Evolutionary conservation across 2,113 vertebrate species (phyloP).

Genomic region (Pygoscelis adeliae): DNA sequence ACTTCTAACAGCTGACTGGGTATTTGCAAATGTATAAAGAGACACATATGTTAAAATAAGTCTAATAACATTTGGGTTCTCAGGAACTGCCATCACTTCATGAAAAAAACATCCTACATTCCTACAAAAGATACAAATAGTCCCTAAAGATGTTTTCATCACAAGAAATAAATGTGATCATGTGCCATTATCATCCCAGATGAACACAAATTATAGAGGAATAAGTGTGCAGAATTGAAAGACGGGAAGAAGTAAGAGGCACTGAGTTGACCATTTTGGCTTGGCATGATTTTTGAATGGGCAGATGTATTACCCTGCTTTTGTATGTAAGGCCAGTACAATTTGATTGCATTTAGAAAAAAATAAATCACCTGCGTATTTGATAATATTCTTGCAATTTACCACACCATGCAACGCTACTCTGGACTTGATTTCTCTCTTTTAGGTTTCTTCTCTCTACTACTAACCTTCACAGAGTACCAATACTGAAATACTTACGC

Average conservation of each 20-base stretch:
- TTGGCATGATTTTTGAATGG: not conserved
- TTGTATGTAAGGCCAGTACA: not conserved
- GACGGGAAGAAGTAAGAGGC: not conserved
- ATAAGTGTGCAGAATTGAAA: not conserved
- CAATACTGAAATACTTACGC: not conserved
- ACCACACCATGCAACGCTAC: fast-evolving
- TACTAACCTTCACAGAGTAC: not conserved
- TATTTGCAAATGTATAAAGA: not conserved
- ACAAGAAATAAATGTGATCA: not conserved
- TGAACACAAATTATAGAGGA: not conserved
- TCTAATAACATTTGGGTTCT: not conserved
- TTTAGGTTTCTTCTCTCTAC: not conserved
- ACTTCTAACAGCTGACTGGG: not conserved
- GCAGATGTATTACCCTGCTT: not conserved
- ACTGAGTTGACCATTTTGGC: not conserved
- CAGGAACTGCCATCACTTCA: not conserved
- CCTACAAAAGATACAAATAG: not conserved
- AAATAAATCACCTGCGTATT: not conserved
- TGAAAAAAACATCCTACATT: not conserved
- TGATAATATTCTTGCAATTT: not conserved
- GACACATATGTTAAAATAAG: not conserved
- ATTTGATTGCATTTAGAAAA: not conserved
- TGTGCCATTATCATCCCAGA: not conserved
- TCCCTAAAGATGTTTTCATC: not conserved
- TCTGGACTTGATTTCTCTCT: not conserved